Percentiles rank a stretch among this genome's conserved stretches.
These are phyloP conservation scores for Scomber colias DNA, from an alignment of 2,113 vertebrate species.

Conservation along the genomic window DNA sequence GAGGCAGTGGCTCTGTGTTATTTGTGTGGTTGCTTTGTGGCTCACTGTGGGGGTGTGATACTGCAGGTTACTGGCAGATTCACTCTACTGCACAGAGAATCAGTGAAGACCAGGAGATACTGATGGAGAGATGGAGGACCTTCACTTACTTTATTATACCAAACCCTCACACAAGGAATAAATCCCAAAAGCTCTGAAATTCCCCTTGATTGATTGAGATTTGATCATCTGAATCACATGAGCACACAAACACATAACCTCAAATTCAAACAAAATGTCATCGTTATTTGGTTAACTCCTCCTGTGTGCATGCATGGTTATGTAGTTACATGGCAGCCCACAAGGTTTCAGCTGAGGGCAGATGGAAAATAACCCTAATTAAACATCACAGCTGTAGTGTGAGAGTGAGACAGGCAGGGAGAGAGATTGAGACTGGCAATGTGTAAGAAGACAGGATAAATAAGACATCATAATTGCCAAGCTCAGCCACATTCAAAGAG, in stretches of 20 bases:
- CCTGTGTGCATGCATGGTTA: conserved; percentile 22
- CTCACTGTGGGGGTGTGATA: conserved; percentile 82
- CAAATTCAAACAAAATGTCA: background rate
- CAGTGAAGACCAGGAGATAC: conserved; percentile 32
- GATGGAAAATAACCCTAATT: conserved; percentile 74
- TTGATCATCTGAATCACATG: conserved; percentile 8
- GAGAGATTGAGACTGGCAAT: conserved; percentile 34
- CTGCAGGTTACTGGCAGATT: conserved; percentile 72
- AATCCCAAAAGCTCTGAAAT: conserved; percentile 6
- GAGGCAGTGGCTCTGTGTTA: conserved; percentile 57
- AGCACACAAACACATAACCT: background rate
- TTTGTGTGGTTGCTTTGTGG: conserved; percentile 70
- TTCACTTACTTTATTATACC: conserved; percentile 10
- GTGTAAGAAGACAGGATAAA: conserved; percentile 8
- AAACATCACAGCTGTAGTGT: conserved; percentile 67
- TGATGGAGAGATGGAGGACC: conserved; percentile 32
- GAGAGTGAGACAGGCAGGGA: conserved; percentile 56
- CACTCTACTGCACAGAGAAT: conserved; percentile 50
- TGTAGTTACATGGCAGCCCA: conserved; percentile 30
- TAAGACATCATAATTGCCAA: conserved; percentile 18
- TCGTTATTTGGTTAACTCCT: background rate
- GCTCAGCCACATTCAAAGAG: conserved; percentile 31
- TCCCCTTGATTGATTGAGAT: background rate
- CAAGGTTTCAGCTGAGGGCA: conserved; percentile 57
- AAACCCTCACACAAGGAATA: background rate